A percentile compares a stretch with the other conserved stretches of the same genome.
Evolutionary conservation across 1,140 invertebrate species (phyloP).

Genomic region (Drosophila trapezifrons): DNA sequence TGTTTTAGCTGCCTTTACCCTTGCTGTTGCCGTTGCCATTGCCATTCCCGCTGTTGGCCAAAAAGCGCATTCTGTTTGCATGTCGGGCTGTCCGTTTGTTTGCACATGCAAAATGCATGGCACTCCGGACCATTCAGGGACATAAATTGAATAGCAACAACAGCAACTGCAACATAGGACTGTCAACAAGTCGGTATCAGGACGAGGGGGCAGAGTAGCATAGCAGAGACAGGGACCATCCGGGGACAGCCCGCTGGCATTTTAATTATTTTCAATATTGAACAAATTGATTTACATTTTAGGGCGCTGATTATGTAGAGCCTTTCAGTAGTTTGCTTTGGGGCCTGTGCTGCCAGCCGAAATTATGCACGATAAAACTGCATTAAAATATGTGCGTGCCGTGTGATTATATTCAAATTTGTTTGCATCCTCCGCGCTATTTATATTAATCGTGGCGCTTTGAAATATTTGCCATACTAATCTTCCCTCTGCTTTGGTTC

Average conservation of each 20-base stretch:
- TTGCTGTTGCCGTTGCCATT: neutral
- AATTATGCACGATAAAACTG: constrained; percentile 74
- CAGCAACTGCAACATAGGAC: constrained; percentile 31
- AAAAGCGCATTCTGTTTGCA: constrained; percentile 75
- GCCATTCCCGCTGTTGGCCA: constrained; percentile 29
- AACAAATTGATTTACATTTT: constrained; percentile 83
- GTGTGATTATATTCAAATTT: constrained; percentile 79
- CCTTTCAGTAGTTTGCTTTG: constrained; percentile 41
- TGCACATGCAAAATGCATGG: constrained; percentile 70
- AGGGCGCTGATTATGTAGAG: constrained; percentile 72
- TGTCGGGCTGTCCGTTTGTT: constrained; percentile 52
- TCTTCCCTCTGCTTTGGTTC: constrained; percentile 31
- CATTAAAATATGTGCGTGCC: constrained; percentile 67
- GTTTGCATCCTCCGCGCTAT: constrained; percentile 41
- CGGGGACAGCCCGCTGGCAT: constrained; percentile 59
- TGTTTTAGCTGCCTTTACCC: constrained; percentile 23
- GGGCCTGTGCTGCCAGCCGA: constrained; percentile 21
- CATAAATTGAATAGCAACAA: constrained; percentile 71
- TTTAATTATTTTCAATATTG: constrained; percentile 83
- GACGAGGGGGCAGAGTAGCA: neutral
- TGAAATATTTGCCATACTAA: constrained; percentile 74
- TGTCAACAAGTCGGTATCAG: constrained; percentile 61
- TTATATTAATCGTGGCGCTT: constrained; percentile 70
- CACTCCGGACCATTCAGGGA: constrained; percentile 38
- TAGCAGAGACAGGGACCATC: neutral